These are phyloP conservation scores for Marmota flaviventris DNA, from an alignment of 2,113 vertebrate genomes.

Conservation along the genomic window DNA sequence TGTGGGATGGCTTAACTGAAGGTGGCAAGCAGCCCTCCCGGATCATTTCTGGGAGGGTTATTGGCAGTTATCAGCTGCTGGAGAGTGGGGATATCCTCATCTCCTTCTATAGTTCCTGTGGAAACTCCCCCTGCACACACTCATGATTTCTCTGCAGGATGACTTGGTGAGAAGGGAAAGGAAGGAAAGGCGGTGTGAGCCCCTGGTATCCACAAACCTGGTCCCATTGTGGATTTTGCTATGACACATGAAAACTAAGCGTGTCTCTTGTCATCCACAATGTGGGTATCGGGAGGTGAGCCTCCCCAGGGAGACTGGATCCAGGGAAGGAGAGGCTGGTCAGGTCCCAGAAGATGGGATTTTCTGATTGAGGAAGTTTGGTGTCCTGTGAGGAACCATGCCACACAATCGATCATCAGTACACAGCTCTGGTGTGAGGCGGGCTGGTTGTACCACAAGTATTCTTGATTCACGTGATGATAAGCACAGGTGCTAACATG, in stretches of 20 bases:
- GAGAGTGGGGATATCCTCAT: neutral
- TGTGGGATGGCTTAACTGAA: neutral
- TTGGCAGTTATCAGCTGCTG: neutral
- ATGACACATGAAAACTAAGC: neutral
- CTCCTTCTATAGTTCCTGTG: neutral
- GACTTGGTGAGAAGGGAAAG: neutral
- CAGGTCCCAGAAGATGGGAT: neutral
- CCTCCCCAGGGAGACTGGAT: neutral
- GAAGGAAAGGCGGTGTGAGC: neutral
- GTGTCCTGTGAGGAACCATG: neutral
- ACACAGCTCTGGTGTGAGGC: fast-evolving
- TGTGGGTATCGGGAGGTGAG: neutral
- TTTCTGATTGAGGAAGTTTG: neutral
- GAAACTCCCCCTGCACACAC: neutral
- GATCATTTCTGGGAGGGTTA: neutral
- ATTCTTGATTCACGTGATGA: neutral
- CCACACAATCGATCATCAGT: fast-evolving
- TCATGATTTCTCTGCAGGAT: neutral
- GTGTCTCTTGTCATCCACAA: neutral
- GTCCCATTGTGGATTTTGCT: neutral
- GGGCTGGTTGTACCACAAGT: neutral
- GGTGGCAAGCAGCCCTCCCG: neutral
- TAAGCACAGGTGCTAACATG: neutral
- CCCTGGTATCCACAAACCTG: neutral
- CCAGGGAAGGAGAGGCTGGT: neutral